These are phyloP conservation scores for Polypedilum vanderplanki DNA, from an alignment of 1,140 invertebrate genomes.

Conservation along the genomic window DNA sequence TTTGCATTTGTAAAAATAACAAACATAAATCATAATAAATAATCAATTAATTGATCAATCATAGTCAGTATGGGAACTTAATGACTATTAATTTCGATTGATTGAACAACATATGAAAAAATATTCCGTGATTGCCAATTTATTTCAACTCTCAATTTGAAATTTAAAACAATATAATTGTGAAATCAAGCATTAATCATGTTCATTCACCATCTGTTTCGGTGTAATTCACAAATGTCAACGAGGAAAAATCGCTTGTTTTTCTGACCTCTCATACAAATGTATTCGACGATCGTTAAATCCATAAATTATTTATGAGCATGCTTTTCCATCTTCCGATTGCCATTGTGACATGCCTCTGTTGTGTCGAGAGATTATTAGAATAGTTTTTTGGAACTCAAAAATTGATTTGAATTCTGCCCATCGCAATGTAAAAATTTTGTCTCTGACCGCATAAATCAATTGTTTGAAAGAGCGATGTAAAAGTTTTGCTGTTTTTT, in stretches of 20 bases:
- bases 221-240: background rate
- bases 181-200: slow-evolving; percentile 29
- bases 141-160: too few relatives aligned
- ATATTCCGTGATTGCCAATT: too few relatives aligned
- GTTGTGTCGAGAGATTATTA: background rate
- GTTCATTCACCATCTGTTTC: slow-evolving; percentile 14
- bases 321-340: background rate
- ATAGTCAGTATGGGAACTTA: too few relatives aligned
- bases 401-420: background rate
- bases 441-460: slow-evolving; percentile 3
- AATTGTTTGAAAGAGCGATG: background rate
- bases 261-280: background rate
- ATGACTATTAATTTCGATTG: too few relatives aligned
- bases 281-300: background rate
- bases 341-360: background rate
- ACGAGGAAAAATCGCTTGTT: background rate
- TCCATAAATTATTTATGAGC: background rate
- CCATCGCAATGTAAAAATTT: background rate
- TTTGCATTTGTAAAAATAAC: too few relatives aligned
- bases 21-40: too few relatives aligned
- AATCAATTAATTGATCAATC: too few relatives aligned
- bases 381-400: slow-evolving; percentile 6
- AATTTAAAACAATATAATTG: too few relatives aligned
- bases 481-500: background rate
- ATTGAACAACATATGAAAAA: too few relatives aligned